Evolutionary conservation across 2,113 vertebrate genomes (phyloP), one percentile per base, ranked within the genome.

Genomic region (Corythoichthys intestinalis): DNA sequence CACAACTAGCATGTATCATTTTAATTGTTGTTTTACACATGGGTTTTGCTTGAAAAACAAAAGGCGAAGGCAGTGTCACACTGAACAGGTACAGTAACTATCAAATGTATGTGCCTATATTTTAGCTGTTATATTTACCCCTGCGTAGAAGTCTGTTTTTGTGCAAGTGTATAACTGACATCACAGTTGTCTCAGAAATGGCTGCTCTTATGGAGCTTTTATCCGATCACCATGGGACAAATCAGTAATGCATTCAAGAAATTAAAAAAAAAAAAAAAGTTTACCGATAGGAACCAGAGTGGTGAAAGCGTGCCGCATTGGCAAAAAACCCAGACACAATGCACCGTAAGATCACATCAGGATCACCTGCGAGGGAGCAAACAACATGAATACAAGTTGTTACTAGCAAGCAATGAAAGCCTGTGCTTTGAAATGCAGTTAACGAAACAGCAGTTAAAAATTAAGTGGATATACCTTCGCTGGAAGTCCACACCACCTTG

Each of bases 311-410:
- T 4, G 97, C 97, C 1, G 97, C 96, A 0, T 99, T 99, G 6
- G 97, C 92, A 75, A 99, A 99, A 87, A 99, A 99, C 37, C 97
- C 97, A 2, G 94, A 92, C 50, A 96, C 95, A 48, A 99, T 98
- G 80, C 97, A 99, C 74, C 90, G 93, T 81, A 98, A 88, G 77
- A 99, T 96, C 0, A 96, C 95, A 77, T 99, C 97, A 6, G 97
- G 96, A 82, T 99, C 97, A 77, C 97, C 97, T 99, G 80, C 8
- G 60, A 69, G 39, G 38, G 65, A 46, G 59, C 35, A 1, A 77
- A 41, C 12, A 52, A 65, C 10, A 8, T 44, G 4, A 44, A 44
- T 44, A 44, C 47, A 48, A 48, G 47, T 48, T 11, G 47, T 48
- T 11, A 48, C 10, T 11, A 12, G 47, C 47, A 13, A 48, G 47